Conservation (phyloP, 2,113 vertebrate species). For the Dicerorhinus sumatrensis region DNA sequence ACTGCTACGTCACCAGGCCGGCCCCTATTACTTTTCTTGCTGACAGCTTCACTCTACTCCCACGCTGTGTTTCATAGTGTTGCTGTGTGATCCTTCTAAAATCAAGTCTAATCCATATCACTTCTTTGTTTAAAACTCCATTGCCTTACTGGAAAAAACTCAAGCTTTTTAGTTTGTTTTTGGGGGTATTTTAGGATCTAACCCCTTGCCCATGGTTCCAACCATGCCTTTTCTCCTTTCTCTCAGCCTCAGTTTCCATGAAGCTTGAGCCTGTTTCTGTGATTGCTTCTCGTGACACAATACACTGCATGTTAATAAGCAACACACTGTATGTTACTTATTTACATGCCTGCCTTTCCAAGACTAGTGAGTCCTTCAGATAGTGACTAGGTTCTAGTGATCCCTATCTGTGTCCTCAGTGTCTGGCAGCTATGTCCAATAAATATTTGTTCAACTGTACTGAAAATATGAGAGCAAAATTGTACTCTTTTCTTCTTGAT, state of each 20-base stretch:
- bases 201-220: neutral
- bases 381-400: neutral
- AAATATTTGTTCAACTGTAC: neutral
- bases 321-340: accelerated
- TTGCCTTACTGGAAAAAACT: neutral
- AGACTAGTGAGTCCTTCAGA: neutral
- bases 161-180: neutral
- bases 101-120: neutral
- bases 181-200: neutral
- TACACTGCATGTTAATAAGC: accelerated
- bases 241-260: neutral
- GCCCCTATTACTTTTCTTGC: neutral
- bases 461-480: neutral
- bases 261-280: neutral
- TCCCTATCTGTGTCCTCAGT: neutral
- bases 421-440: neutral
- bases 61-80: neutral
- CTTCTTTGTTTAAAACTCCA: neutral
- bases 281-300: neutral
- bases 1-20: too few species aligned
- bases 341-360: neutral
- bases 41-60: neutral
- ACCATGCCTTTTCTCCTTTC: neutral
- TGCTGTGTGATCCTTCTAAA: neutral
- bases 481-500: neutral